Evolutionary conservation across 2,888 invertebrate genomes (phyloP).

Genomic region (Eristalis intricaria): DNA sequence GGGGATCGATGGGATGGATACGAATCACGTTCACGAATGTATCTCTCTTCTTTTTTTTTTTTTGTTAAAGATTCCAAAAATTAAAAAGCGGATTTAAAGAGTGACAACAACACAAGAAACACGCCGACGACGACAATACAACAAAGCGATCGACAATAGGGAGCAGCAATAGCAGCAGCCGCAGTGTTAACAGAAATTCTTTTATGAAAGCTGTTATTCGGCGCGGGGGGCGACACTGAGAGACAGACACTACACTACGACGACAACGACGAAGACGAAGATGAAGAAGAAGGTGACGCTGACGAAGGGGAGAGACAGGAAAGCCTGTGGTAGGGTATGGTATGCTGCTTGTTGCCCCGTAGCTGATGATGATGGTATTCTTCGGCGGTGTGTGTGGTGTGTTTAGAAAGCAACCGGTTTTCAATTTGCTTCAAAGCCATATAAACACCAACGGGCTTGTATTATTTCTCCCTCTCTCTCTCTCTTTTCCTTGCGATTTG

Average conservation of each 20-base stretch:
- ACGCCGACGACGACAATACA: constrained; percentile 14
- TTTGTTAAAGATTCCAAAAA: neutral
- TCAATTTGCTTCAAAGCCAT: constrained; percentile 65
- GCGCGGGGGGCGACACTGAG: neutral
- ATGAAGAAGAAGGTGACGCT: neutral
- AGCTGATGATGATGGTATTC: constrained; percentile 7
- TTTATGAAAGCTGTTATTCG: constrained; percentile 47
- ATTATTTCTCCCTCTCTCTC: constrained; percentile 18
- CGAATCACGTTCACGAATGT: neutral
- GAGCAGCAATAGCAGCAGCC: constrained; percentile 25
- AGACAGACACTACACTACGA: neutral
- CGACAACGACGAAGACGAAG: neutral
- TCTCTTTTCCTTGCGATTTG: neutral
- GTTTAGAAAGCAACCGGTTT: constrained; percentile 72
- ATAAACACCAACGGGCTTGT: constrained; percentile 59
- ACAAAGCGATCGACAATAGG: constrained; percentile 34
- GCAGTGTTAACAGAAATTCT: constrained; percentile 59
- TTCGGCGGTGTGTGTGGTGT: constrained; percentile 53
- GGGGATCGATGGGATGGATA: neutral
- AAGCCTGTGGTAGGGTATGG: constrained; percentile 45
- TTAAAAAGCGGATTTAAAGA: constrained; percentile 6
- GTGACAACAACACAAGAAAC: constrained; percentile 22
- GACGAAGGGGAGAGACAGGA: neutral
- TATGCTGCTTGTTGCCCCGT: constrained; percentile 27
- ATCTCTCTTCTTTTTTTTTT: no score